Conservation (phyloP, 37 sponge, comb jelly and placozoan species). For the Oopsacas minuta region DNA sequence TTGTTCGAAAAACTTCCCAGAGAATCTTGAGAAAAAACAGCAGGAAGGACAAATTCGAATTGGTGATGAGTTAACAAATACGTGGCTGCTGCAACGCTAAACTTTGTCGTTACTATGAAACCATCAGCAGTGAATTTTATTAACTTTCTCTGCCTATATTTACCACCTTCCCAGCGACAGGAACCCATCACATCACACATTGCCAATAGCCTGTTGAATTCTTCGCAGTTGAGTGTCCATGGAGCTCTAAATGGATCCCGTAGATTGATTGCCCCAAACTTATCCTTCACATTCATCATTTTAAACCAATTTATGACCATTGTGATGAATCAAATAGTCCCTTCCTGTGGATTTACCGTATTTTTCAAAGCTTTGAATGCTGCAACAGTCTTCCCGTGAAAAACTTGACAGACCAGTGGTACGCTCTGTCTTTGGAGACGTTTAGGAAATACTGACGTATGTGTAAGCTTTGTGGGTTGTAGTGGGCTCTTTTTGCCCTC, state of each 20-base stretch:
- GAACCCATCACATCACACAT: conserved; percentile 3
- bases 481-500: not conserved
- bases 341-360: not conserved
- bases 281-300: conserved; percentile 2
- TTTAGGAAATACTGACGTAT: not conserved
- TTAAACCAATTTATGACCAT: not conserved
- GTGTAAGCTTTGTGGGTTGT: conserved; percentile 5
- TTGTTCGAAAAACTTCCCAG: too few species aligned
- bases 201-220: not conserved
- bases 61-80: not conserved
- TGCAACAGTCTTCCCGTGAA: not conserved
- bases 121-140: not conserved
- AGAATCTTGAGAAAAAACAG: not conserved
- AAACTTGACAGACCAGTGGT: conserved; percentile 1
- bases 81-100: not conserved
- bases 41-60: not conserved
- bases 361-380: not conserved
- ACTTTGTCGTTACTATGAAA: not conserved
- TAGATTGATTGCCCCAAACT: conserved; percentile 18
- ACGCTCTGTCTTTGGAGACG: not conserved
- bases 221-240: not conserved
- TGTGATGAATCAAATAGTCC: not conserved
- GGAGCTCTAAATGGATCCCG: not conserved
- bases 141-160: not conserved
- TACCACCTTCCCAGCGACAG: not conserved